Conservation (phyloP, 2,888 invertebrate genomes). For the Adineta ricciae region DNA sequence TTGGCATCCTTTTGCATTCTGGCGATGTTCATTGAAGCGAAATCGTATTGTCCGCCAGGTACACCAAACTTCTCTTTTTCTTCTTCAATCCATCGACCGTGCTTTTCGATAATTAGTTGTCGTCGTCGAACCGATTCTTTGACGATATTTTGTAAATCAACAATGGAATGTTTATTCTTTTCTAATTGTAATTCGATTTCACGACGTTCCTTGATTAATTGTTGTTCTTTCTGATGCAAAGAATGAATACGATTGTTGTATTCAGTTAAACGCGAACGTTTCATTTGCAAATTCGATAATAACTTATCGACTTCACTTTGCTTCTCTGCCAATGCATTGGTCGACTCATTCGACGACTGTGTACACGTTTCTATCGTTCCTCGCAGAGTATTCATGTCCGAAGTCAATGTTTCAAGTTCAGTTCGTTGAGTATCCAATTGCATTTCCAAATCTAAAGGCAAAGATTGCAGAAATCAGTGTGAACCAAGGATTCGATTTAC, state of each 20-base stretch:
- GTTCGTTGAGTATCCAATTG: background rate
- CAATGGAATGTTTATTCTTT: conserved; percentile 50
- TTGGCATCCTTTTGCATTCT: conserved; percentile 27
- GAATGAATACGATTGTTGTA: conserved; percentile 10
- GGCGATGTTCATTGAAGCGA: conserved; percentile 55
- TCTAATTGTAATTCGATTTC: conserved; percentile 47
- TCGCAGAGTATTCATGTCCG: background rate
- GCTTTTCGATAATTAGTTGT: conserved; percentile 22
- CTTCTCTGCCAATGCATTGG: background rate
- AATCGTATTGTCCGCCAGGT: conserved; percentile 51
- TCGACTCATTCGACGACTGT: background rate
- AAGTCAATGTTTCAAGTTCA: background rate
- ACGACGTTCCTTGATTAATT: conserved; percentile 40
- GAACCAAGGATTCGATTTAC: background rate
- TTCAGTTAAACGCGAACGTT: background rate
- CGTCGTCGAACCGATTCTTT: conserved; percentile 55
- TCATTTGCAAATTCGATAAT: background rate
- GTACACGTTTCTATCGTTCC: background rate
- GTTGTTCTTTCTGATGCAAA: conserved; percentile 38
- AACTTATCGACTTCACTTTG: background rate
- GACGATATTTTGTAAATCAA: conserved; percentile 54
- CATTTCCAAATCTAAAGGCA: background rate
- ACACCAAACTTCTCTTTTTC: conserved; percentile 68
- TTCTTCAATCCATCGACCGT: conserved; percentile 62
- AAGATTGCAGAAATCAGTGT: too few relatives aligned